Evolutionary conservation across 2,888 invertebrate genomes (phyloP).

Genomic region (Catotricha subobsoleta): DNA sequence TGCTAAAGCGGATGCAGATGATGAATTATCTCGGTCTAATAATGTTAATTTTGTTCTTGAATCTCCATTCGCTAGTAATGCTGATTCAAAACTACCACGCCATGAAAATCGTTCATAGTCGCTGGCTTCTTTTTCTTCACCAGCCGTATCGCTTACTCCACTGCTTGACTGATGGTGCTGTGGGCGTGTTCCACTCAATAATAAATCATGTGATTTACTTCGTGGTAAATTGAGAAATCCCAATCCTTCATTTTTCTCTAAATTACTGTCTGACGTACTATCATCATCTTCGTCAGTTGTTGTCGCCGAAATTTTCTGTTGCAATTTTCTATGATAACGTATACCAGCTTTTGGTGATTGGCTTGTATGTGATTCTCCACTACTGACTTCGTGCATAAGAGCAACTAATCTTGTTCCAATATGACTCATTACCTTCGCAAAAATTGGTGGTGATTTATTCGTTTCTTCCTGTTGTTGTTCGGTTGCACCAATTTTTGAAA

Average conservation of each 20-base stretch:
- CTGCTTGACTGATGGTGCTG: conserved; percentile 32
- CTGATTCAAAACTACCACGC: conserved; percentile 87
- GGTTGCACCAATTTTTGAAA: conserved; percentile 54
- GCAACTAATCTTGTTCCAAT: conserved; percentile 74
- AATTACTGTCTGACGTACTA: conserved; percentile 44
- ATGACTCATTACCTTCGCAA: conserved; percentile 83
- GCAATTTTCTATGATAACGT: conserved; percentile 37
- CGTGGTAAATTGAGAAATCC: conserved; percentile 44
- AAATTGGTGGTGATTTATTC: conserved; percentile 61
- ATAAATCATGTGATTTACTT: conserved; percentile 65
- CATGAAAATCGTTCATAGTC: conserved; percentile 81
- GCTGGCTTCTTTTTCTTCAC: conserved; percentile 55
- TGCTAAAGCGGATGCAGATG: conserved; percentile 46
- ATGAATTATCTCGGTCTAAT: conserved; percentile 44
- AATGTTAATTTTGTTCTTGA: conserved; percentile 58
- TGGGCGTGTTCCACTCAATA: conserved; percentile 39
- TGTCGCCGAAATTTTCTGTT: conserved; percentile 35
- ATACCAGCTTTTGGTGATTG: conserved; percentile 40
- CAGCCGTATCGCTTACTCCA: conserved; percentile 34
- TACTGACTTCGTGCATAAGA: conserved; percentile 81
- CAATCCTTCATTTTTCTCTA: conserved; percentile 24
- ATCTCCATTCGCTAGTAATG: conserved; percentile 63
- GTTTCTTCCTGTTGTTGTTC: conserved; percentile 33
- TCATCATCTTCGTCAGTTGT: conserved; percentile 20
- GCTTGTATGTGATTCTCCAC: conserved; percentile 43